Percentiles rank a stretch among this genome's conserved stretches.
Evolutionary conservation across 2,888 invertebrate genomes (phyloP).

Genomic region (Drosophila acutilabella): DNA sequence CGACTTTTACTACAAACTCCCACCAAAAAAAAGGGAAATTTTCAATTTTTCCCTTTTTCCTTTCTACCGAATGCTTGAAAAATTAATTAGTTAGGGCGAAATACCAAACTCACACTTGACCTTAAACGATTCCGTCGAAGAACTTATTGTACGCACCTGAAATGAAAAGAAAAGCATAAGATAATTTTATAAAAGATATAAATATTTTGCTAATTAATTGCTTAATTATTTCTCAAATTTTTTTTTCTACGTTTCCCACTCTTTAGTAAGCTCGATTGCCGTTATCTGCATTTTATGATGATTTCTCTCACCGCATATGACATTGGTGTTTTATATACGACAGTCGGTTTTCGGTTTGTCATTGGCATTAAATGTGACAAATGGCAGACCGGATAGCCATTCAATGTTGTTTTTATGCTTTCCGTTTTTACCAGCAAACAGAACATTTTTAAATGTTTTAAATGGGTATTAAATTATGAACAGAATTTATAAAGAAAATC

Average conservation of each 20-base stretch:
- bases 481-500: no score
- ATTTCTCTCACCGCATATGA: slow-evolving; percentile 62
- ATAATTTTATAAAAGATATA: slow-evolving; percentile 23
- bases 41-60: slow-evolving; percentile 11
- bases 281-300: slow-evolving; percentile 79
- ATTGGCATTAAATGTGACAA: slow-evolving; percentile 62
- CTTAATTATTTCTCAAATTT: slow-evolving; percentile 36
- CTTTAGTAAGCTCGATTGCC: slow-evolving; percentile 66
- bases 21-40: slow-evolving; percentile 33
- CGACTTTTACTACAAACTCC: slow-evolving; percentile 17
- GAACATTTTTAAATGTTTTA: neutral
- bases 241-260: neutral
- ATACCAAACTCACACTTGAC: slow-evolving; percentile 12
- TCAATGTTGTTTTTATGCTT: slow-evolving; percentile 21
- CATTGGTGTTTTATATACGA: slow-evolving; percentile 72
- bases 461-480: no score
- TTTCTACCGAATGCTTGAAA: slow-evolving; percentile 13
- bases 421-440: slow-evolving; percentile 15
- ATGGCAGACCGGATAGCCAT: slow-evolving; percentile 44
- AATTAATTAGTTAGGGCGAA: slow-evolving; percentile 53
- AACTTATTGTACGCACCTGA: slow-evolving; percentile 35
- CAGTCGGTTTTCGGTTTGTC: slow-evolving; percentile 27
- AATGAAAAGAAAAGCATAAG: slow-evolving; percentile 13
- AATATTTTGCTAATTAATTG: slow-evolving; percentile 66
- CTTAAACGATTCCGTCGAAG: slow-evolving; percentile 17